Evolutionary conservation across 2,113 vertebrate genomes (phyloP).

Genomic region (Donacobius atricapilla): DNA sequence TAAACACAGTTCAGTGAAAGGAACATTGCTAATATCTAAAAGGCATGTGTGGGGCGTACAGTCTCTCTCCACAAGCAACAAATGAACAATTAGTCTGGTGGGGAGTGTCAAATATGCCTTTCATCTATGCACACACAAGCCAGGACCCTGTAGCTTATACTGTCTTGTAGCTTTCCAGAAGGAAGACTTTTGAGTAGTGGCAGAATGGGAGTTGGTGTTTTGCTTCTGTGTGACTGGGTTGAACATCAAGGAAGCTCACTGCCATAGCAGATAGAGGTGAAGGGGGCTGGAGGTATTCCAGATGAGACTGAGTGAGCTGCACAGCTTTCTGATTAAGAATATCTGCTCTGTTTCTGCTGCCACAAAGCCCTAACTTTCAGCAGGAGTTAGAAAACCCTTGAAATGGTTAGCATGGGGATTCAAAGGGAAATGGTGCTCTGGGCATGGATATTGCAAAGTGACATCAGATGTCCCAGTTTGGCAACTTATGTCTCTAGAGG

Average conservation of each 20-base stretch:
- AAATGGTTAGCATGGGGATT: background rate
- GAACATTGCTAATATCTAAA: background rate
- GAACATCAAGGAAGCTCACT: background rate
- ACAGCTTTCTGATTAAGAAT: background rate
- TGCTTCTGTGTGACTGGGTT: background rate
- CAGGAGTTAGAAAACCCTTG: background rate
- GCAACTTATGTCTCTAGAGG: background rate
- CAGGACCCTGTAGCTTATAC: background rate
- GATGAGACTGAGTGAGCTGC: background rate
- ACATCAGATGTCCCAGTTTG: background rate
- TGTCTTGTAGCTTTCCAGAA: background rate
- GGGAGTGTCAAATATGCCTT: background rate
- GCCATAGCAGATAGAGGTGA: background rate
- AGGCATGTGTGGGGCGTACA: background rate
- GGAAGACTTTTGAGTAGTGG: background rate
- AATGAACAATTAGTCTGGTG: background rate
- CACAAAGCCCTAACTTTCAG: background rate
- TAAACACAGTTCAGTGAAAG: background rate
- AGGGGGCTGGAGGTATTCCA: background rate
- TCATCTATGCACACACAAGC: constrained; percentile 20
- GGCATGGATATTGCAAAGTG: background rate
- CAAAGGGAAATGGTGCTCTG: background rate
- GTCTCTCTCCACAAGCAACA: background rate
- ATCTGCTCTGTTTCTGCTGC: background rate
- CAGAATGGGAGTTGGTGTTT: background rate